Base-by-base conservation (phyloP, 1,140 invertebrate genomes). In the Diorhabda elongata region DNA sequence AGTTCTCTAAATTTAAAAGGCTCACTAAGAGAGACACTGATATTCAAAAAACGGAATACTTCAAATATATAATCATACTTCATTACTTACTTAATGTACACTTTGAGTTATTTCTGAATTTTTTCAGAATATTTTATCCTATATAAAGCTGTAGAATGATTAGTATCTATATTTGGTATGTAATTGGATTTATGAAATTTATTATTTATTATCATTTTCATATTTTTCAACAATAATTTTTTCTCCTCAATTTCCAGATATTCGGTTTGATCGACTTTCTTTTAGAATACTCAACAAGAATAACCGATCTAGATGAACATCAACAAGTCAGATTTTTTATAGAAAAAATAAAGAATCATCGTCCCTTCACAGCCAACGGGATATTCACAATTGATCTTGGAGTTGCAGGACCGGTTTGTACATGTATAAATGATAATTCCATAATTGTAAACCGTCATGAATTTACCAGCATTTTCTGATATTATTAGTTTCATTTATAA, bases 301-400 rank as follows among this genome's bases (percentile, higher is more conserved):
- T 78, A 68, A 70, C 71, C 5, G 64, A 68, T 4, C 64, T 69
- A 2, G 74, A 72, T 57, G 78, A 79, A 61, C 74, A 77, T 67
- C 74, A 75, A 69, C 78, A 80, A 70, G 61, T 80, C 7, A 44
- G 77, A 61, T 69, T 77, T 3, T 80, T 80, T 71, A 74, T 80
- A 4, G 72, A 79, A 44, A 78, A 79, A 71, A 62, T 80, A n/a
- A 74, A 76, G 65, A 66, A 73, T 26, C 73, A 77, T 56, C 47
- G 73, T 7, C 74, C 75, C 42, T 69, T 80, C 4, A 77, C 73
- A 9, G 78, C 78, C 3, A 80, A 73, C 70, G 77, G 76, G 2
- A 73, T 80, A 3, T 78, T 80, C 66, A 75, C 64, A 5, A 72
- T 80, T 41, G 74, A 78, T 71, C 68, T 79, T 11, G 71, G 74